phyloP scores from a whole-genome alignment of 2,113 vertebrate species.

The Hemiprocne comata region DNA sequence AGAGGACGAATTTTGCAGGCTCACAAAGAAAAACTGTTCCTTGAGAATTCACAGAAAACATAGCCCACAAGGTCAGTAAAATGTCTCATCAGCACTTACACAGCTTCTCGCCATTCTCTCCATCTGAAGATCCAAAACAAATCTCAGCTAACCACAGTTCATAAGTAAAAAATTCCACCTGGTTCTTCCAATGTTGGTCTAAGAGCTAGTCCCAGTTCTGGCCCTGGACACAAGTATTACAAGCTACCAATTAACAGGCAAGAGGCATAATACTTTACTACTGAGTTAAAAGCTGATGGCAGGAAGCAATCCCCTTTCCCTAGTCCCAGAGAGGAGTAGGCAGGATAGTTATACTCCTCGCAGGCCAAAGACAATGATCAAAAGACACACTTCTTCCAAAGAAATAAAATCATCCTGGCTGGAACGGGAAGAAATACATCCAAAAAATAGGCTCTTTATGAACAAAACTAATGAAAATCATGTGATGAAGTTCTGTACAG shows the following conservation, averaged over 20 bases:
- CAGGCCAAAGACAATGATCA: neutral
- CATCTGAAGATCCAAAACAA: neutral
- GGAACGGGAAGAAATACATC: neutral
- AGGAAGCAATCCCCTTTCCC: neutral
- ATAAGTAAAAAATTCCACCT: slow-evolving; percentile 7
- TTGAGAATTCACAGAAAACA: neutral
- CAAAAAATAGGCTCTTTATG: neutral
- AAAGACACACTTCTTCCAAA: neutral
- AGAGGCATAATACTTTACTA: neutral
- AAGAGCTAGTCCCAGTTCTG: neutral
- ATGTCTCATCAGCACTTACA: neutral
- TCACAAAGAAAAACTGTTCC: neutral
- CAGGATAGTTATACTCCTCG: neutral
- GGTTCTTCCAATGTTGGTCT: neutral
- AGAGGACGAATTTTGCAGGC: neutral
- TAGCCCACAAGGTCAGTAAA: neutral
- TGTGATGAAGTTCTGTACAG: neutral
- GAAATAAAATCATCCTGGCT: neutral
- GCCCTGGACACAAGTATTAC: neutral
- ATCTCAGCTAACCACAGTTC: slow-evolving; percentile 19
- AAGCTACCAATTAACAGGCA: slow-evolving; percentile 2
- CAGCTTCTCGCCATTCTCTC: neutral
- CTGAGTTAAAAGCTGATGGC: neutral
- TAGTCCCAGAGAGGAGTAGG: neutral
- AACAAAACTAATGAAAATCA: neutral